phyloP scores from a whole-genome alignment of 1,140 invertebrate genomes.

The Drosophila nigrodunni region DNA sequence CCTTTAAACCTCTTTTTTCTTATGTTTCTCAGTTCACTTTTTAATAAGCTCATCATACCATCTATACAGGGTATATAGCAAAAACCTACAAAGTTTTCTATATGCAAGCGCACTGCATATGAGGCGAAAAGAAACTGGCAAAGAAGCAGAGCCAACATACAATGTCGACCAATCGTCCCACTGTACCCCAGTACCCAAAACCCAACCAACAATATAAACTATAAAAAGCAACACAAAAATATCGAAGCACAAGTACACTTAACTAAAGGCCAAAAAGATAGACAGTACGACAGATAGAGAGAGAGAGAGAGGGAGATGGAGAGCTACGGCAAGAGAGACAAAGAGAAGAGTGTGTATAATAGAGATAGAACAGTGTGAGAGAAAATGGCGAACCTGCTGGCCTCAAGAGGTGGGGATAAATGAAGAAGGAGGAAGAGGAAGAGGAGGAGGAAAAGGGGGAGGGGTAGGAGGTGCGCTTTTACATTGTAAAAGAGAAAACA shows the following conservation, averaged over 20 bases:
- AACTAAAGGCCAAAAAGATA: slow-evolving; percentile 72
- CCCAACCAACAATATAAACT: slow-evolving; percentile 73
- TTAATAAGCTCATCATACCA: no score
- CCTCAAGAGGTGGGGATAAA: not conserved
- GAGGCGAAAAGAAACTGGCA: not conserved
- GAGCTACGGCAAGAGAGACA: not conserved
- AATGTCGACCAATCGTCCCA: slow-evolving; percentile 52
- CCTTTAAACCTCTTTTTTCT: no score
- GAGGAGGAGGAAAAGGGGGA: not conserved
- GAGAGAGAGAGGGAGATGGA: slow-evolving; percentile 7
- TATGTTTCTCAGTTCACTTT: no score
- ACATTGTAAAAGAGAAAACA: slow-evolving; percentile 52
- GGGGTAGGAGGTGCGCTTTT: slow-evolving; percentile 22
- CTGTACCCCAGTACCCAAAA: slow-evolving; percentile 40
- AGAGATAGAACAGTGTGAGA: slow-evolving; percentile 5
- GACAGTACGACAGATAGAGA: slow-evolving; percentile 34
- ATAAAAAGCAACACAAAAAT: slow-evolving; percentile 78
- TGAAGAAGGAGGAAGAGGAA: no score
- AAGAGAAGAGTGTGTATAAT: slow-evolving; percentile 6
- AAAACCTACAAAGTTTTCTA: not conserved
- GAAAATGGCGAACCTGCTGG: slow-evolving; percentile 21
- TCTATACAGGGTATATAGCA: no score
- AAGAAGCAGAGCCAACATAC: slow-evolving; percentile 50
- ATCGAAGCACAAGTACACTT: slow-evolving; percentile 71
- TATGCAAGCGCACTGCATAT: not conserved